Evolutionary conservation across 2,113 vertebrate genomes (phyloP).

Genomic region (Astur gentilis): DNA sequence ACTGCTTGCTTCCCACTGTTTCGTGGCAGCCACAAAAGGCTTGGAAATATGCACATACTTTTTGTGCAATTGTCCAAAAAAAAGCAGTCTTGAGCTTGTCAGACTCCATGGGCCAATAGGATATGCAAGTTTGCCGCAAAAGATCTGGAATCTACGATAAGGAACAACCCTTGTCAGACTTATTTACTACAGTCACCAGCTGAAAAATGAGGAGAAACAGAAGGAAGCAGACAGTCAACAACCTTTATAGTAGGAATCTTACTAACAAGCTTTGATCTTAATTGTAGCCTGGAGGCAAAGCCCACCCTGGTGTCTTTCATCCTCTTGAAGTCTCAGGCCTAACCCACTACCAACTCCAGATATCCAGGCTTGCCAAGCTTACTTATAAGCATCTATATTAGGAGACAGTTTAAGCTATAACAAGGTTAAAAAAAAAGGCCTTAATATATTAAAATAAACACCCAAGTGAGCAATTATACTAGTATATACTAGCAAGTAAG

Average conservation of each 20-base stretch:
- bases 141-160: constrained; percentile 35
- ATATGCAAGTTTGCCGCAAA: neutral
- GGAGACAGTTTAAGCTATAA: neutral
- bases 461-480: neutral
- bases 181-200: constrained; percentile 36
- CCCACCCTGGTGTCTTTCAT: constrained; percentile 61
- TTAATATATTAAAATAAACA: constrained; percentile 15
- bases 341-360: constrained; percentile 29
- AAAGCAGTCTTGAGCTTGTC: neutral
- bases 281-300: constrained; percentile 49
- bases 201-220: constrained; percentile 58
- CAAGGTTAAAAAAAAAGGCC: neutral
- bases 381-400: neutral
- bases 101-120: neutral
- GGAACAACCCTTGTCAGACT: constrained; percentile 25
- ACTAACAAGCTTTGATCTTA: constrained; percentile 58
- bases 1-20: neutral
- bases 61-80: neutral
- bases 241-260: constrained; percentile 44
- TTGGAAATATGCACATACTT: neutral
- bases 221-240: constrained; percentile 60
- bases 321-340: constrained; percentile 20
- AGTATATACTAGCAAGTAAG: neutral
- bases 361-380: constrained; percentile 15
- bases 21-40: neutral